Evolutionary conservation across 2,888 invertebrate species (phyloP), one percentile per base, ranked within the genome.

Genomic region (Caenorhabditis sp.): DNA sequence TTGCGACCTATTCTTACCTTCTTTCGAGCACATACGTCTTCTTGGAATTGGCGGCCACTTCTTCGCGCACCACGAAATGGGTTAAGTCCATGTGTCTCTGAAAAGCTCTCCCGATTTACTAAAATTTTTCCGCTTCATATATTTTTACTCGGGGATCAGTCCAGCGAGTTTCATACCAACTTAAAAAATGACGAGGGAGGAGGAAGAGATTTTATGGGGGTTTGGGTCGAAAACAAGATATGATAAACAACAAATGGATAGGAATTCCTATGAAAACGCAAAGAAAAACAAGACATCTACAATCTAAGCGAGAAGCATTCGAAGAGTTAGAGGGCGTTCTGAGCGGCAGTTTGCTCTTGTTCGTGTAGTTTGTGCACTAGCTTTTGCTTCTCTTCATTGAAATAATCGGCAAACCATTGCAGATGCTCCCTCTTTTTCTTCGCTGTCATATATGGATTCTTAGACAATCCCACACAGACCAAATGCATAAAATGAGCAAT

Each of bases 401-500:
- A 83, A 53, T 82, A 83, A 37, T 95, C 92, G 79, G 92, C 93
- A 89, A 94, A 98, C 97, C 97, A 98, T 76, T 93, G 90, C 46
- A 99, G 94, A 87, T 96, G 95, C 11, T 94, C 94, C 79, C 92
- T 92, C 89, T 99, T 99, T 85, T 96, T 94, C 80, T 93, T 90
- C 0, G 94, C 94, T 0, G 94, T 94, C 86, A 97, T 92, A 90
- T 94, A 95, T 0, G 95, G 93, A 91, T 98, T 99, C 90, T 96
- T 96, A 0, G 96, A 95, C 0, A 99, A 91, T 5, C 97, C 98
- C 39, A 82, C 82, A 32, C 82, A 82, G 7, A 82, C 96, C 6
- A 98, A 91, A 88, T 99, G 96, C 98, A 99, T 98, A 89, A 96
- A 99, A 90, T 97, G 95, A 7, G 95, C 92, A 80, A 99, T 92